Percentiles rank a stretch among this genome's conserved stretches.
Conservation (phyloP, 2,113 vertebrate genomes). For the Panurus biarmicus region DNA sequence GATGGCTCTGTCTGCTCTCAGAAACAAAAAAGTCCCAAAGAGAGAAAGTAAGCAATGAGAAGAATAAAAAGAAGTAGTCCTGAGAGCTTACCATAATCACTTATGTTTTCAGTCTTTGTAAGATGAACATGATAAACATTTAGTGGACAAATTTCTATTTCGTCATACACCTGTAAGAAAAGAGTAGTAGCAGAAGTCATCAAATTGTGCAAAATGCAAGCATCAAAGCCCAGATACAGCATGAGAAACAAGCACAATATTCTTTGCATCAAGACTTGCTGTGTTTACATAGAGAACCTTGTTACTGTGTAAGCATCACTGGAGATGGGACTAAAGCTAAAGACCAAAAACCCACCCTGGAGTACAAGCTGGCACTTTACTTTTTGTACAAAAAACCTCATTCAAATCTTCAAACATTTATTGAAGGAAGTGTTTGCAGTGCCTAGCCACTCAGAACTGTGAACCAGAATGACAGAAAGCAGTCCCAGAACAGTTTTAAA, state of each 20-base stretch:
- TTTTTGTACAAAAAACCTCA: background rate
- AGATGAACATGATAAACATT: constrained; percentile 77
- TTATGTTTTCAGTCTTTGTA: constrained; percentile 69
- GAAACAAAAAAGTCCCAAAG: background rate
- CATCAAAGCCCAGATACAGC: background rate
- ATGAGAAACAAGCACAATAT: background rate
- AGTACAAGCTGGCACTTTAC: background rate
- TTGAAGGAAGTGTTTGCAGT: background rate
- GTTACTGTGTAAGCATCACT: background rate
- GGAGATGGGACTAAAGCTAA: background rate
- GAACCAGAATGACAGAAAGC: background rate
- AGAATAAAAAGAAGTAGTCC: background rate
- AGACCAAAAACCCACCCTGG: background rate
- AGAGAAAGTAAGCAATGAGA: background rate
- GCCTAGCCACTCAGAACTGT: background rate
- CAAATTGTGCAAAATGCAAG: background rate
- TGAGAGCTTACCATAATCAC: constrained; percentile 82
- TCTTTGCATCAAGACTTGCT: background rate
- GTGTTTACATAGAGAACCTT: background rate
- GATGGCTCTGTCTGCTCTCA: background rate
- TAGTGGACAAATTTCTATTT: constrained; percentile 82
- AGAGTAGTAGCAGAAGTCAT: background rate
- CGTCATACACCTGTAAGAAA: constrained; percentile 76
- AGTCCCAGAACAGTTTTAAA: background rate
- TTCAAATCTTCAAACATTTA: background rate